phyloP scores from a whole-genome alignment of 2,113 vertebrate genomes.

The Ivindomyrus marchei region DNA sequence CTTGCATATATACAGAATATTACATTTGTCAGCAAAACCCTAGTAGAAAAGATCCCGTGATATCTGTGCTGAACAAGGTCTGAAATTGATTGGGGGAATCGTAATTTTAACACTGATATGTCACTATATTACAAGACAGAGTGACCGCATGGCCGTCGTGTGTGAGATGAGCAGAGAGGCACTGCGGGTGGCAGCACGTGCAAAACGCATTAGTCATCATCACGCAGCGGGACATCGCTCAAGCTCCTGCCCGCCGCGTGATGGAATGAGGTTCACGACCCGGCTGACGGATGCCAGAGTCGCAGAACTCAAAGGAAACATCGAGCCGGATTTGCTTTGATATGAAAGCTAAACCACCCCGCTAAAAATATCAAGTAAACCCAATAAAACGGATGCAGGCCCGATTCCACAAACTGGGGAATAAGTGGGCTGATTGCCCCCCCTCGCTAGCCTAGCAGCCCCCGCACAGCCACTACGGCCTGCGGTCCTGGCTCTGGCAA shows the following conservation, averaged over 20 bases:
- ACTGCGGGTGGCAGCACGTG: neutral
- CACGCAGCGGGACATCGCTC: neutral
- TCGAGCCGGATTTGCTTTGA: neutral
- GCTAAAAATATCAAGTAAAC: neutral
- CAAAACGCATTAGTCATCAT: neutral
- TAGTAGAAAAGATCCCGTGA: neutral
- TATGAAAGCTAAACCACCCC: neutral
- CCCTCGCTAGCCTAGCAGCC: neutral
- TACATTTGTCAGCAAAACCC: neutral
- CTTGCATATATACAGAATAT: neutral
- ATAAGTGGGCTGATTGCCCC: neutral
- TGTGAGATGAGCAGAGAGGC: neutral
- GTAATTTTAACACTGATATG: neutral
- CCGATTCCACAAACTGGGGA: neutral
- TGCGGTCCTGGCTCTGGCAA: neutral
- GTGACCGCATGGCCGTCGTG: neutral
- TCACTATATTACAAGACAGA: neutral
- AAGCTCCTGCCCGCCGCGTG: neutral
- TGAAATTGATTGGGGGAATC: neutral
- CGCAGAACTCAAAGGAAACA: neutral
- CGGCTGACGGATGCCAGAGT: neutral
- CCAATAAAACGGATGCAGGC: neutral
- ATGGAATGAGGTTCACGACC: neutral
- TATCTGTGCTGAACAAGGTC: neutral
- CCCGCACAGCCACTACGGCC: no score